Base-by-base conservation (phyloP, 2,888 invertebrate species). In the Drosophila suboccidentalis region DNA sequence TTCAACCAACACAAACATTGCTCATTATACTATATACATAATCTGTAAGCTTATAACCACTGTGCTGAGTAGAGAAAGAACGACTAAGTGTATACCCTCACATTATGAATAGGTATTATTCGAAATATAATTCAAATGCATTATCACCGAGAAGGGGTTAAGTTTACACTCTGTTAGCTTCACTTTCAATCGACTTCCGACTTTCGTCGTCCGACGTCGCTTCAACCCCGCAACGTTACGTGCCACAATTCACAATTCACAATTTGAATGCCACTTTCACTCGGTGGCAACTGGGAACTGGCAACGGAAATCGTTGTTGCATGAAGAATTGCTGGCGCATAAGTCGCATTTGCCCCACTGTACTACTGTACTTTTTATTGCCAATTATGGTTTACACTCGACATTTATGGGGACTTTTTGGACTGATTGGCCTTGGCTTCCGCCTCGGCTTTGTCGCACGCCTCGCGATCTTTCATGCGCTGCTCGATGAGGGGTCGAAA, bases 401-500 rank as follows among this genome's bases (percentile, higher is more conserved):
- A 34, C 41, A 59, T 17, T 64, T 68, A 41, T 54, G 49, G n/a
- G 39, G 53, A 10, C 5, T 58, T 49, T 10, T 38, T 36, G 49
- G 41, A 8, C 10, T 19, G n/a, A 17, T 39, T 26, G 34, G 64
- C 64, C 4, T n/a, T 39, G 11, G 74, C 58, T 2, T 43, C 59
- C 0, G 68, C 62, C 8, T 44, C 47, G 3, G 50, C 58, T 6
- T 63, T 36, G n/a, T 80, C 78, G 29, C 61, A 54, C 6, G 46
- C 59, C 32, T 44, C 62, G 8, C 75, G 96, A 49, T 94, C 93
- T 58, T 93, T 93, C 95, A 99, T 98, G 83, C 99, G 95, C 19
- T 94, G 94, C 92, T 98, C 97, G 59, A 99, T 94, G 91, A 97
- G 97, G 0, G 98, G 98, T 89, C 98, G 94, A 94, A 98, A 99